These are phyloP conservation scores for Paraescarpia echinospica DNA, from an alignment of 1,140 invertebrate species.

Conservation along the genomic window DNA sequence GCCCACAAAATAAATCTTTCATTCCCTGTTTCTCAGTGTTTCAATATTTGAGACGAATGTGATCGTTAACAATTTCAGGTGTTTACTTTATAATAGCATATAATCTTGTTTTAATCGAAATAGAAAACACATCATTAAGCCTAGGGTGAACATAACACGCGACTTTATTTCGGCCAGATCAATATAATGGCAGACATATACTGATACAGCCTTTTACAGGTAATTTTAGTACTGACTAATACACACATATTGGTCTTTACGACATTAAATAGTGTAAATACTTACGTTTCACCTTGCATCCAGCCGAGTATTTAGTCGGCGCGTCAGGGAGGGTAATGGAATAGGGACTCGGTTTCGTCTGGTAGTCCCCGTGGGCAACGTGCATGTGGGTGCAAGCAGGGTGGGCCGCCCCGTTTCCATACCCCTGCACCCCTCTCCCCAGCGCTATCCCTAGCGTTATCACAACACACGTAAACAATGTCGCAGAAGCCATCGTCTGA, in stretches of 20 bases:
- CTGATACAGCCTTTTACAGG: too few species aligned
- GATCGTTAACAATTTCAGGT: too few species aligned
- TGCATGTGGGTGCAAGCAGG: neutral
- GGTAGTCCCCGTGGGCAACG: neutral
- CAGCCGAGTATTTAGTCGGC: neutral
- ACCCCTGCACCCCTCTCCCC: neutral
- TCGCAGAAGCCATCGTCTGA: neutral
- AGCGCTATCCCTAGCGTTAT: neutral
- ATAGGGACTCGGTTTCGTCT: neutral
- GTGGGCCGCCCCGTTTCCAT: neutral
- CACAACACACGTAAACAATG: neutral
- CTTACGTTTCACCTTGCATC: neutral
- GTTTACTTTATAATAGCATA: too few species aligned
- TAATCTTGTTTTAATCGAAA: too few species aligned
- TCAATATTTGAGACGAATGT: too few species aligned
- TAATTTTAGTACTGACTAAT: too few species aligned
- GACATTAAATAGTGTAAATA: neutral
- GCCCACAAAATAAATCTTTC: too few species aligned
- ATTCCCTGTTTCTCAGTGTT: too few species aligned
- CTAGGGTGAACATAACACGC: too few species aligned
- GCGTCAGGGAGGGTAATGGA: neutral
- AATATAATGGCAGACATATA: too few species aligned
- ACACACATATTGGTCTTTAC: neutral
- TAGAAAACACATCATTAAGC: too few species aligned
- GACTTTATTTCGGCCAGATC: too few species aligned